Conservation (phyloP, 2,113 vertebrate species). For the Rhegmatorhina hoffmannsi region DNA sequence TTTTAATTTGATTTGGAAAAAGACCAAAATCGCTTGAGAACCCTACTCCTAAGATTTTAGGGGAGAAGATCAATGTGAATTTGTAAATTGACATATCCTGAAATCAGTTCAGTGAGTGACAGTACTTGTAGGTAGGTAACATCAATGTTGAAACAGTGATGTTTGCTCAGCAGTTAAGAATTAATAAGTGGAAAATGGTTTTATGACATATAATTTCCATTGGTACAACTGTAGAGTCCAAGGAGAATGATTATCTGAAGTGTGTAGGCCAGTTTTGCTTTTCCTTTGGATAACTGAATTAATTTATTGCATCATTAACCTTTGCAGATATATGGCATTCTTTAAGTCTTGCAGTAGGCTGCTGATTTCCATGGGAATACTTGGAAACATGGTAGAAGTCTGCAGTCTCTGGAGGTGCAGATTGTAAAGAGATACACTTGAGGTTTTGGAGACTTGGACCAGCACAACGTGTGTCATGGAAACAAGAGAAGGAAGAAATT, state of each 20-base stretch:
- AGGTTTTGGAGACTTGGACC: conserved; percentile 10
- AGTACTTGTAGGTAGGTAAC: background rate
- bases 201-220: conserved; percentile 18
- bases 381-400: background rate
- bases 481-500: background rate
- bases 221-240: background rate
- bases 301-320: background rate
- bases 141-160: background rate
- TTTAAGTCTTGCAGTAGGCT: background rate
- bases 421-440: background rate
- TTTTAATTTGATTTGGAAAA: background rate
- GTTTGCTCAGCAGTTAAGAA: background rate
- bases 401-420: background rate
- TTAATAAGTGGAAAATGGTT: background rate
- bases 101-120: background rate
- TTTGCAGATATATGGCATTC: too few species aligned
- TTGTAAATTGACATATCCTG: background rate
- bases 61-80: background rate
- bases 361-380: background rate
- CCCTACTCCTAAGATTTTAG: background rate
- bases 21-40: background rate
- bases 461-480: background rate
- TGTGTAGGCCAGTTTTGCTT: background rate
- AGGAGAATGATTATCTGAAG: background rate
- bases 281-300: background rate